Evolutionary conservation across 2,797 vertebrate species (phyloP).

Genomic region (Botia kubotai): DNA sequence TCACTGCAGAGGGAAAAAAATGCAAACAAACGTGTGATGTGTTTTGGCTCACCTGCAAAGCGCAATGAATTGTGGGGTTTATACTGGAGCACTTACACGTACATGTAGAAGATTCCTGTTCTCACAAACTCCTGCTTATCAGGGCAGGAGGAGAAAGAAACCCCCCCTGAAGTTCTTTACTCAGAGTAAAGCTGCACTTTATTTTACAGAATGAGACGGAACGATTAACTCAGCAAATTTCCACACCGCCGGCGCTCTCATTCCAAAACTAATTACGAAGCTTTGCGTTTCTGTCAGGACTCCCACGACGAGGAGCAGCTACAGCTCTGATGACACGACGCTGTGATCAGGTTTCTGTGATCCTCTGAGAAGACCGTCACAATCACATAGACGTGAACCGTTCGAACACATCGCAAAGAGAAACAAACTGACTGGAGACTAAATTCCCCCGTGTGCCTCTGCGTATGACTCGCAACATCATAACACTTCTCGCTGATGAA

Average conservation of each 20-base stretch:
- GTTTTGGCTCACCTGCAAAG: too few relatives aligned
- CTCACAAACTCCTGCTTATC: neutral
- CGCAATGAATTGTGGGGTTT: too few relatives aligned
- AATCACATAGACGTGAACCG: neutral
- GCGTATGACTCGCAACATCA: neutral
- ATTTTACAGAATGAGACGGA: constrained; percentile 33
- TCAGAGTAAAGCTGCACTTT: constrained; percentile 9
- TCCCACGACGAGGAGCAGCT: constrained; percentile 19
- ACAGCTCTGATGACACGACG: neutral
- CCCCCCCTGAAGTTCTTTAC: neutral
- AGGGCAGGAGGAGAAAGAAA: neutral
- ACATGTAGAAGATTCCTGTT: too few relatives aligned
- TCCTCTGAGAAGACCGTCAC: constrained; percentile 3
- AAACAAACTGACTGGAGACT: neutral
- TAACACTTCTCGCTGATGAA: neutral
- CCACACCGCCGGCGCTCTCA: constrained; percentile 65
- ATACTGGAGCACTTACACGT: too few relatives aligned
- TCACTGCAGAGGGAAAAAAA: too few relatives aligned
- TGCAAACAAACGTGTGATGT: too few relatives aligned
- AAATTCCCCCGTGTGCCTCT: neutral
- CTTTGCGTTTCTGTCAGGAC: constrained; percentile 65
- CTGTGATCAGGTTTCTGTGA: constrained; percentile 27
- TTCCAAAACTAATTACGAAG: constrained; percentile 71
- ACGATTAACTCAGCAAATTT: constrained; percentile 67
- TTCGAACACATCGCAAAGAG: constrained; percentile 17